Percentiles rank a stretch among this genome's conserved stretches.
These are phyloP conservation scores for Callipepla squamata DNA, from an alignment of 2,113 vertebrate species.

Conservation along the genomic window DNA sequence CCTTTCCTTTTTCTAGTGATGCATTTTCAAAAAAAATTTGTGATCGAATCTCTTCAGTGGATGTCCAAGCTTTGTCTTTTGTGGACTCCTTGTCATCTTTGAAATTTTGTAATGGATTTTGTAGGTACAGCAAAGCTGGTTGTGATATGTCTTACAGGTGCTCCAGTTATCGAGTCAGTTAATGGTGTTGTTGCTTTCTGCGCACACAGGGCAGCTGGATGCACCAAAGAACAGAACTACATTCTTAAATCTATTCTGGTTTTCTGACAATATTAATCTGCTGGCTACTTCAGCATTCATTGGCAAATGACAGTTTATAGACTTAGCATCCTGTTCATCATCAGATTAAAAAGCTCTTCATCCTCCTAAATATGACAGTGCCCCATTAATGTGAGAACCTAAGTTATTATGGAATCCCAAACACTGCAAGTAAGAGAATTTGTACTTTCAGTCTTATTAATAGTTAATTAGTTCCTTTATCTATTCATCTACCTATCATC, in stretches of 20 bases:
- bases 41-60: background rate
- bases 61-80: background rate
- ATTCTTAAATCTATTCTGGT: background rate
- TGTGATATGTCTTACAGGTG: background rate
- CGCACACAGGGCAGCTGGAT: background rate
- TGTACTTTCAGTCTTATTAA: background rate
- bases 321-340: background rate
- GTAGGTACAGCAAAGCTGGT: background rate
- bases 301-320: background rate
- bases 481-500: no score
- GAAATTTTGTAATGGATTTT: background rate
- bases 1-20: background rate
- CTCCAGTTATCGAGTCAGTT: background rate
- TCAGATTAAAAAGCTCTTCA: background rate
- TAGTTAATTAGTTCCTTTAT: background rate
- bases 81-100: background rate
- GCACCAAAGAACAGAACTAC: background rate
- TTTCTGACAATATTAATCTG: background rate
- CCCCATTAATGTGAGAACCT: background rate
- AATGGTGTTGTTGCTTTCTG: background rate
- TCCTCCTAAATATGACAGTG: background rate
- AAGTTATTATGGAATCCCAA: background rate
- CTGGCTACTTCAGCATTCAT: background rate
- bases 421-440: background rate
- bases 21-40: background rate